Evolutionary conservation across 2,888 invertebrate genomes (phyloP).

Genomic region (Drosophila melanocephala): DNA sequence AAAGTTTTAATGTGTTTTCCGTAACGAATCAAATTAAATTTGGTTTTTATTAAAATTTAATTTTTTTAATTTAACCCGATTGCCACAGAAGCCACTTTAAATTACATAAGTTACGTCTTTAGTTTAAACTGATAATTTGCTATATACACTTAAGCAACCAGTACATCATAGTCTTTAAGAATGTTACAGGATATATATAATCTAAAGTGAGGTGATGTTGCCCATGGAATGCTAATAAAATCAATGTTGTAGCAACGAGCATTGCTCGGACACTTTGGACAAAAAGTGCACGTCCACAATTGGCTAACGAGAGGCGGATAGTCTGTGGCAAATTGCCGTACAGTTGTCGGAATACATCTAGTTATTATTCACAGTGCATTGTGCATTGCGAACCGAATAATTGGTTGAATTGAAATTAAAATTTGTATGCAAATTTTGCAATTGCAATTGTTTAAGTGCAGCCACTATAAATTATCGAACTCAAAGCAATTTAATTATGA

Average conservation of each 20-base stretch:
- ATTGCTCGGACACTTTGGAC: conserved; percentile 1
- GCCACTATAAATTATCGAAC: background rate
- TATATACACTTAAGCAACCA: background rate
- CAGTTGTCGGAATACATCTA: conserved; percentile 14
- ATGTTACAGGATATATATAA: conserved; percentile 6
- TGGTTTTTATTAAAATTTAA: background rate
- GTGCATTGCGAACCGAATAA: conserved; percentile 11
- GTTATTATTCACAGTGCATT: conserved; percentile 28
- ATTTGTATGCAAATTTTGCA: background rate
- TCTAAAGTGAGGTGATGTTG: background rate
- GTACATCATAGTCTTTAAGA: background rate
- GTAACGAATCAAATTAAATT: background rate
- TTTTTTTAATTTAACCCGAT: background rate
- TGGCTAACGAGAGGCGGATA: conserved; percentile 37
- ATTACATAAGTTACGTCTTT: background rate
- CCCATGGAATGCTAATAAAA: conserved; percentile 28
- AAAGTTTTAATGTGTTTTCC: background rate
- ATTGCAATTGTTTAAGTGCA: conserved; percentile 6
- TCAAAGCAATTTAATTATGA: background rate
- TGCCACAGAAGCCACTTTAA: too few relatives aligned
- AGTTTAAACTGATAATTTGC: background rate
- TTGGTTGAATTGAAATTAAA: conserved; percentile 13
- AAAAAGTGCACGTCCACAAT: conserved; percentile 15
- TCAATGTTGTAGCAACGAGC: conserved; percentile 19
- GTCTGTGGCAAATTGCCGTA: conserved; percentile 33